Base-by-base conservation (phyloP, 1,140 invertebrate genomes). In the Druon quercuslanigerum region DNA sequence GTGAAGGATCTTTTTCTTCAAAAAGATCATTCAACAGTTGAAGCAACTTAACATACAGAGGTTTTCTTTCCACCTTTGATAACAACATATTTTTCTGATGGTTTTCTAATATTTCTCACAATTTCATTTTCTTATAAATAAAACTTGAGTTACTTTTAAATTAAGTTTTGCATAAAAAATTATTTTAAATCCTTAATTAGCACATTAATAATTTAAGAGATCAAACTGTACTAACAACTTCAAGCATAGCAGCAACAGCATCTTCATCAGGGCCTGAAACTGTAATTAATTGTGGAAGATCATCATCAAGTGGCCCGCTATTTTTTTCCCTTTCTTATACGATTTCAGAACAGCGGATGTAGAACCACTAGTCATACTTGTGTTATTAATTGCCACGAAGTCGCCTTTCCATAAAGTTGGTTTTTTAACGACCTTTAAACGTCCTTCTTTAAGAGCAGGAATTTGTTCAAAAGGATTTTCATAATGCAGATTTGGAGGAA, bases 331-430 rank as follows among this genome's bases (percentile, higher is more conserved):
- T 73, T 88, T 90, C 1, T 79, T 74, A 77, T 90, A 90, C 5
- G 91, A 88, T 79, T 92, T 91, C 0, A 95, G 85, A 13, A 96
- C 84, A 13, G 92, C 89, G 88, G 95, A 94, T 25, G 93, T 92
- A 88, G 95, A 94, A 19, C 93, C 92, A 57, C 95, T 95, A 77
- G 94, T 93, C 87, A 95, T 95, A 13, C 95, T 94, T 88, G 95
- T 95, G 93, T n/a, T n/a, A n/a, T n/a, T n/a, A n/a, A n/a, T n/a
- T n/a, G n/a, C n/a, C n/a, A n/a, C n/a, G n/a, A n/a, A 87, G 16
- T 92, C 91, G 57, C 94, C 93, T 51, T 92, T 86, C 91, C 93
- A 93, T 12, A 89, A 87, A 1, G 88, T 92, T 51, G 91, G 90
- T 81, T 94, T 88, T 17, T 87, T 89, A 6, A 95, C 92, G 17